These are phyloP conservation scores for Euschistus heros DNA, from an alignment of 1,140 invertebrate genomes.

Conservation along the genomic window DNA sequence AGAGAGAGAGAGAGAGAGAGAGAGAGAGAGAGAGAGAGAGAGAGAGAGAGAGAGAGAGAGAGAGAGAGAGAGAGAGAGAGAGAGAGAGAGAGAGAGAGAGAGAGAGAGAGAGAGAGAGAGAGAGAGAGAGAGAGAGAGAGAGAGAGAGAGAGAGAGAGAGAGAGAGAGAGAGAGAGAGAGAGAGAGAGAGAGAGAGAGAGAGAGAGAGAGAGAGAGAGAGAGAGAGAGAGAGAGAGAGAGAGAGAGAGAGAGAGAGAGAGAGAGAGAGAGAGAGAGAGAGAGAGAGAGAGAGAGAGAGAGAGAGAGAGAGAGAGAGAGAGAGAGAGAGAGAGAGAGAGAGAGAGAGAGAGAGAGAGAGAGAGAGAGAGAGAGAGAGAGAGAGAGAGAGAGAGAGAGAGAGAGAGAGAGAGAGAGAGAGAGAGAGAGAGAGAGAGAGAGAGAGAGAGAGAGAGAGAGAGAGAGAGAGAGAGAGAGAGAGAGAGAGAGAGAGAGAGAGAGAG, in stretches of 20 bases:
- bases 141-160: neutral
- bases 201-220: conserved; percentile 15
- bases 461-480: conserved; percentile 10
- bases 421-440: conserved; percentile 16
- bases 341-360: conserved; percentile 11
- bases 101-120: conserved; percentile 20
- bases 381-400: neutral
- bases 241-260: conserved; percentile 13
- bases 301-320: conserved; percentile 12
- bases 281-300: conserved; percentile 2
- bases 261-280: conserved; percentile 20
- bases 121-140: conserved; percentile 10
- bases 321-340: neutral
- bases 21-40: conserved; percentile 16
- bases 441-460: too few relatives aligned
- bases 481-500: conserved; percentile 19
- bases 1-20: conserved; percentile 12
- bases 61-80: conserved; percentile 21
- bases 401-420: conserved; percentile 8
- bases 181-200: conserved; percentile 14
- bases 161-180: conserved; percentile 13
- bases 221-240: conserved; percentile 10
- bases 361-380: conserved; percentile 15
- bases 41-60: conserved; percentile 19
- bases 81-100: conserved; percentile 22